phyloP scores from a whole-genome alignment of 2,797 vertebrate genomes.

The Salmo trutta region DNA sequence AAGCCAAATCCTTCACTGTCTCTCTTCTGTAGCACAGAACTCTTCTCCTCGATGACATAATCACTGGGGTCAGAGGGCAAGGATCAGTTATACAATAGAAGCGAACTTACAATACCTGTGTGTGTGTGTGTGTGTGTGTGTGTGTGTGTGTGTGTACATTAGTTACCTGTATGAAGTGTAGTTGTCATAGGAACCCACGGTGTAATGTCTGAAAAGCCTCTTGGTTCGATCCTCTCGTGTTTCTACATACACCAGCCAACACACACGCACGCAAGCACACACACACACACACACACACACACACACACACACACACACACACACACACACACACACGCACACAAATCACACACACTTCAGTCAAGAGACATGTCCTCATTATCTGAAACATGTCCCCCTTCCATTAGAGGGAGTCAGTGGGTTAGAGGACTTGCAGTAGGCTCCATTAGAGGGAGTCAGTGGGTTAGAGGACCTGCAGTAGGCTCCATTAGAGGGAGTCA shows the following conservation, averaged over 20 bases:
- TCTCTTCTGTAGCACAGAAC: slow-evolving; percentile 90
- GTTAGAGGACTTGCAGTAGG: too few species aligned
- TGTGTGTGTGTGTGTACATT: neutral
- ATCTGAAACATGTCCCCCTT: neutral
- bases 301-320: too few species aligned
- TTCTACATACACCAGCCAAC: slow-evolving; percentile 74
- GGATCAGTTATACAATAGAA: neutral
- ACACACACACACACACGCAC: too few species aligned
- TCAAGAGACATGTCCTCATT: neutral
- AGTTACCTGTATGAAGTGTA: slow-evolving; percentile 90
- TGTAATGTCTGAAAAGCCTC: slow-evolving; percentile 96
- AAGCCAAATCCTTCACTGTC: slow-evolving; percentile 94
- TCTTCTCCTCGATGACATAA: slow-evolving; percentile 96
- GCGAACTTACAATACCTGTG: too few species aligned
- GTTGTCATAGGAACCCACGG: slow-evolving; percentile 96
- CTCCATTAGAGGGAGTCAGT: too few species aligned
- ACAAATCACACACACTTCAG: too few species aligned
- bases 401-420: neutral
- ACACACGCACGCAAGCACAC: too few species aligned
- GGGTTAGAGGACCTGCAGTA: too few species aligned
- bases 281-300: too few species aligned
- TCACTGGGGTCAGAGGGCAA: slow-evolving; percentile 59
- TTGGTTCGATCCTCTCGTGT: slow-evolving; percentile 96
- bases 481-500: too few species aligned
- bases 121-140: neutral